Conservation (phyloP, 1,140 invertebrate genomes). For the Metaphire vulgaris region DNA sequence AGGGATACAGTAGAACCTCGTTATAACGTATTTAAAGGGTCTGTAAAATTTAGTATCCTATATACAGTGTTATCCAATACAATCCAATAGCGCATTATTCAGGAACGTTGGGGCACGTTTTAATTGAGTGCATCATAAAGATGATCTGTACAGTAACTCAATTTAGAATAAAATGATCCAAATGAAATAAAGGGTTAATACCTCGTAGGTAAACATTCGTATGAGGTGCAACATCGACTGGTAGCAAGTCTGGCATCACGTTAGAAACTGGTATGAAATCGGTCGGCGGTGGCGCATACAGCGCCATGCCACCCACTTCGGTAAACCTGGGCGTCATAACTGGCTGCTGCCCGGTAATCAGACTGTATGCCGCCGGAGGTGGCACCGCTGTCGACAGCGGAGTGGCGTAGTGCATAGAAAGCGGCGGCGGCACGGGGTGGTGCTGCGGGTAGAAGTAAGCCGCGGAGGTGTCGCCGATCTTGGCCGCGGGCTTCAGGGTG, state of each 20-base stretch:
- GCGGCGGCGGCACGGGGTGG: not conserved
- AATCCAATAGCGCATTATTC: too few species aligned
- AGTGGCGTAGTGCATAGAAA: not conserved
- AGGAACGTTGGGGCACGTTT: too few species aligned
- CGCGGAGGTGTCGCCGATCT: slow-evolving; percentile 20
- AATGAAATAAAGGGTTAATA: too few species aligned
- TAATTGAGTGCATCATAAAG: too few species aligned
- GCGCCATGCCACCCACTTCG: not conserved
- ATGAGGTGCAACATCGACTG: not conserved
- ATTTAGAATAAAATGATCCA: too few species aligned
- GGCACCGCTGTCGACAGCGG: not conserved
- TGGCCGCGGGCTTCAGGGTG: slow-evolving; percentile 43
- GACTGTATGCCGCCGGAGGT: not conserved
- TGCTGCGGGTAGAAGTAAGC: not conserved
- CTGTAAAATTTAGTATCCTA: too few species aligned
- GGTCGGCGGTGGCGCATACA: not conserved
- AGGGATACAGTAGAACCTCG: too few species aligned
- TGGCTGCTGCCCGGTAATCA: slow-evolving; percentile 21
- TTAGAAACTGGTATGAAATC: not conserved
- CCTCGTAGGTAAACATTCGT: not conserved
- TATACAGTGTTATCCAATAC: too few species aligned
- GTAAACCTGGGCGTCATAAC: slow-evolving; percentile 27
- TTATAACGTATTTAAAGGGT: too few species aligned
- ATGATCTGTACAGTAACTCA: too few species aligned
- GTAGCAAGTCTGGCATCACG: not conserved